Conservation (phyloP, 2,888 invertebrate genomes). For the Apotomis turbidana region DNA sequence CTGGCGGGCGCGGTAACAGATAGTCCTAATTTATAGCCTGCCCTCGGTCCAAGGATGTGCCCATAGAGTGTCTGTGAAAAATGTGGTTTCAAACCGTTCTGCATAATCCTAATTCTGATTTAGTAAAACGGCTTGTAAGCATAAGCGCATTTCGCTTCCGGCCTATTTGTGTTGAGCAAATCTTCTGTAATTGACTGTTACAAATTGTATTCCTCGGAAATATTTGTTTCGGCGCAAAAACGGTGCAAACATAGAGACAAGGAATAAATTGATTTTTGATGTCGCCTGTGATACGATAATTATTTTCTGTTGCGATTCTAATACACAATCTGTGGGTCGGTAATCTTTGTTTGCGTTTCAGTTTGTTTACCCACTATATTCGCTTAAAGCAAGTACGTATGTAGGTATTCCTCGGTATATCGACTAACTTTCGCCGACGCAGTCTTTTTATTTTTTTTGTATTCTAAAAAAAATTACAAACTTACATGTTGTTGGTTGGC, state of each 20-base stretch:
- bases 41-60: slow-evolving; percentile 35
- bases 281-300: slow-evolving; percentile 61
- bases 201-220: slow-evolving; percentile 56
- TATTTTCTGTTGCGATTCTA: slow-evolving; percentile 54
- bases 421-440: too few species aligned
- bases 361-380: too few species aligned
- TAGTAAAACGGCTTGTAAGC: slow-evolving; percentile 23
- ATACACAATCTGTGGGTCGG: too few species aligned
- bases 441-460: too few species aligned
- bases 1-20: slow-evolving; percentile 37
- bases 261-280: slow-evolving; percentile 78
- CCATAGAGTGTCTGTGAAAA: slow-evolving; percentile 35
- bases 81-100: slow-evolving; percentile 26
- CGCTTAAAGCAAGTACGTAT: too few species aligned
- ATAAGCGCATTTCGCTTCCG: slow-evolving; percentile 39
- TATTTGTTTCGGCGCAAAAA: slow-evolving; percentile 60
- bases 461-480: too few species aligned
- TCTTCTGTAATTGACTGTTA: slow-evolving; percentile 56
- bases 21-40: slow-evolving; percentile 41
- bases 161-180: slow-evolving; percentile 49
- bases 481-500: too few species aligned
- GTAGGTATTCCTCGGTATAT: too few species aligned
- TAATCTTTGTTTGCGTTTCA: too few species aligned
- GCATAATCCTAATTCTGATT: slow-evolving; percentile 30
- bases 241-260: slow-evolving; percentile 51